These are phyloP conservation scores for Amphiprion percula DNA, from an alignment of 2,113 vertebrate species.

Conservation along the genomic window DNA sequence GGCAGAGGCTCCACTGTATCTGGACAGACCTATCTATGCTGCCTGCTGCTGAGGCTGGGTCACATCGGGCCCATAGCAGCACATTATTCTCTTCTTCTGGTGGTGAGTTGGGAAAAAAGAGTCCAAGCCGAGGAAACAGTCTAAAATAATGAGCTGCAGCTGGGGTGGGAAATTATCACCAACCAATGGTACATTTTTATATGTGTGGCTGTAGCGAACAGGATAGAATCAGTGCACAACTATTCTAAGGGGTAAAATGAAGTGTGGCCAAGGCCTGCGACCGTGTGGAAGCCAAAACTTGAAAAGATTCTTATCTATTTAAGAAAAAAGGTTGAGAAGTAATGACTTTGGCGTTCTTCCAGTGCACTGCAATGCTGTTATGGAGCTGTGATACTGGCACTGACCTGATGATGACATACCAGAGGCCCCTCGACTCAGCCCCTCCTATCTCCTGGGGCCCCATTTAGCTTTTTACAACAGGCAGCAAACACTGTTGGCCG, in stretches of 20 bases:
- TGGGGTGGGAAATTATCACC: slow-evolving; percentile 29
- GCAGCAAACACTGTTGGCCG: slow-evolving; percentile 58
- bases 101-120: slow-evolving; percentile 20
- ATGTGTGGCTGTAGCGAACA: background rate
- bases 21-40: slow-evolving; percentile 44
- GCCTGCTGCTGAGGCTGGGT: slow-evolving; percentile 12
- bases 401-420: slow-evolving; percentile 78
- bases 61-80: slow-evolving; percentile 19
- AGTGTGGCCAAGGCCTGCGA: background rate
- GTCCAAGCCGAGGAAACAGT: slow-evolving; percentile 7
- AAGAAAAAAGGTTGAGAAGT: slow-evolving; percentile 29
- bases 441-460: slow-evolving; percentile 71
- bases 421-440: slow-evolving; percentile 70
- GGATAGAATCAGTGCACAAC: background rate
- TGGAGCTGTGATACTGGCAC: slow-evolving; percentile 65
- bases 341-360: slow-evolving; percentile 59
- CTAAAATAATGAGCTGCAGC: slow-evolving; percentile 33
- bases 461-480: slow-evolving; percentile 66
- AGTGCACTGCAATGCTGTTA: slow-evolving; percentile 46
- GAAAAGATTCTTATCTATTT: slow-evolving; percentile 28
- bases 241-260: slow-evolving; percentile 1
- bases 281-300: slow-evolving; percentile 26
- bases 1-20: slow-evolving; percentile 64
- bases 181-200: slow-evolving; percentile 22
- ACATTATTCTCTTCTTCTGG: slow-evolving; percentile 25